Evolutionary conservation across 2,888 invertebrate genomes (phyloP).

Genomic region (Drosophila meridiana): DNA sequence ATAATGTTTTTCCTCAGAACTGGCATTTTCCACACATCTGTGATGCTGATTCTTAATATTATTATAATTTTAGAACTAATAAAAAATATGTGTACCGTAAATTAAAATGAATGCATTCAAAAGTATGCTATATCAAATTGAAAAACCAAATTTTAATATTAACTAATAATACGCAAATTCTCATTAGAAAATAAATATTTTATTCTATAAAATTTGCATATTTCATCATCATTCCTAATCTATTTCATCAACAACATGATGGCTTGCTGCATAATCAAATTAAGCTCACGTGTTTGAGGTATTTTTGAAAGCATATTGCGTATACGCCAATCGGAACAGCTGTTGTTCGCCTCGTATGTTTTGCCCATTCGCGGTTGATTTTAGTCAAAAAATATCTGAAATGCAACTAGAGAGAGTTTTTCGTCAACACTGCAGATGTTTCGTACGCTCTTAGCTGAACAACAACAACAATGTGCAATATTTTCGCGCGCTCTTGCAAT

Average conservation of each 20-base stretch:
- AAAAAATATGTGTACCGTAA: too few species aligned
- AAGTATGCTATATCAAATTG: conserved; percentile 7
- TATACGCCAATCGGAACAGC: conserved; percentile 45
- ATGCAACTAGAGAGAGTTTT: neutral
- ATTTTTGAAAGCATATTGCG: conserved; percentile 1
- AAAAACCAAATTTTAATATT: neutral
- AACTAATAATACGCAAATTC: neutral
- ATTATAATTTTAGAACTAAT: neutral
- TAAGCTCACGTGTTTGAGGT: conserved; percentile 18
- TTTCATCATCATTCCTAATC: neutral
- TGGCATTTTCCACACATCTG: neutral
- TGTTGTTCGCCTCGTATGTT: conserved; percentile 23
- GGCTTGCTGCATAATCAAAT: neutral
- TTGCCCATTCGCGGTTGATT: conserved; percentile 11
- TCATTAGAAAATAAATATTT: neutral
- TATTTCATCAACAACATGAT: conserved; percentile 3
- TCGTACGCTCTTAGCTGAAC: conserved; percentile 1
- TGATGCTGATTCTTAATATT: neutral
- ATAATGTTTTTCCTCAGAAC: neutral
- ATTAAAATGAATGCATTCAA: neutral
- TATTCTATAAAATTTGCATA: neutral
- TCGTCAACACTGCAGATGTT: conserved; percentile 8
- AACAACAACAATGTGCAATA: neutral
- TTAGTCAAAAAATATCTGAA: neutral
- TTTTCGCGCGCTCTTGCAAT: neutral